Percentiles rank a stretch among this genome's conserved stretches.
Conservation (phyloP, 2,797 vertebrate species). For the Ataeniobius toweri region DNA sequence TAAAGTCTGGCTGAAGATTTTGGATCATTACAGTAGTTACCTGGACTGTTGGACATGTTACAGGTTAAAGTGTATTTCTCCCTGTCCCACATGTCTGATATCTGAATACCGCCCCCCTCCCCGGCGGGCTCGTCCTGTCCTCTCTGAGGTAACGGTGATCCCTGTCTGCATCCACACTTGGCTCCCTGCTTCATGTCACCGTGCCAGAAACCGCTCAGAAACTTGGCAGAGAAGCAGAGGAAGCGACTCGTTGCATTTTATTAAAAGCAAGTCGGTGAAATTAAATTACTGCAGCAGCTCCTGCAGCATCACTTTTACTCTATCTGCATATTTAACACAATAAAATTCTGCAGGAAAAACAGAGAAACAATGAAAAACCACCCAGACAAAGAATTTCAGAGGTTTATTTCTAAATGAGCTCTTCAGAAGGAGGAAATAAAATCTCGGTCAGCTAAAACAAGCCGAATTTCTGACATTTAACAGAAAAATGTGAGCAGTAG, state of each 20-base stretch:
- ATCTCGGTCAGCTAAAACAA: background rate
- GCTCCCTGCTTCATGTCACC: background rate
- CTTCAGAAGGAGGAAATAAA: slow-evolving; percentile 1
- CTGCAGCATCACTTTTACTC: slow-evolving; percentile 12
- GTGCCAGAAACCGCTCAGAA: slow-evolving; percentile 18
- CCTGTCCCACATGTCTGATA: no score
- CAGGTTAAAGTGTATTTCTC: no score
- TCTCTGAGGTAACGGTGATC: no score
- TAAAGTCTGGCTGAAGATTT: background rate
- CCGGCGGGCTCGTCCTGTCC: no score
- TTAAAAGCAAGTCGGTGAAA: slow-evolving; percentile 15
- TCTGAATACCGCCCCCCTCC: no score
- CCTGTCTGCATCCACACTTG: background rate
- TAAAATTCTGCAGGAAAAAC: background rate
- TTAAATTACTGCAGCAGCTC: slow-evolving; percentile 18
- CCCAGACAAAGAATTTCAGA: background rate
- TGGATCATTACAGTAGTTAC: background rate
- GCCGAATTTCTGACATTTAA: background rate
- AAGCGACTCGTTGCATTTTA: background rate
- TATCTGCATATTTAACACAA: background rate
- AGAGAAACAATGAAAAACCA: background rate
- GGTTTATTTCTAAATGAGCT: slow-evolving; percentile 38
- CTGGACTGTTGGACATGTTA: background rate
- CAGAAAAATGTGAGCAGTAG: background rate
- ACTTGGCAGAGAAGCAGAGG: slow-evolving; percentile 26